phyloP scores from a whole-genome alignment of 2,113 vertebrate genomes.

The Lethenteron camtschaticum region DNA sequence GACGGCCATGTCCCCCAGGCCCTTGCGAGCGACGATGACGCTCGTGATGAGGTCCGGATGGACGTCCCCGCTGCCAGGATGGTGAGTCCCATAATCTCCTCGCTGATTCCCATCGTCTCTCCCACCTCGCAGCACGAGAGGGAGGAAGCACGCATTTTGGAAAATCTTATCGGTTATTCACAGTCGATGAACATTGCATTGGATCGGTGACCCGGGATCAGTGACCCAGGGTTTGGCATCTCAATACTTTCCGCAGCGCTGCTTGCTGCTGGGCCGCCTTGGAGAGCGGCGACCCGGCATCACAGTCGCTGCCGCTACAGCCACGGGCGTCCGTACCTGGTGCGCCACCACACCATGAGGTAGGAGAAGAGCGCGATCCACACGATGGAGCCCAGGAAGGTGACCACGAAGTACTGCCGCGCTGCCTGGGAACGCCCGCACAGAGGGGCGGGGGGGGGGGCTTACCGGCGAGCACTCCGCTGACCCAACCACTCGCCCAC shows the following conservation, averaged over 20 bases:
- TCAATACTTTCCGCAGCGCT: too few relatives aligned
- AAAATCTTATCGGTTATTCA: too few relatives aligned
- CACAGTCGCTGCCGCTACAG: too few relatives aligned
- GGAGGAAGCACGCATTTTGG: constrained; percentile 1
- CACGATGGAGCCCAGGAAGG: constrained; percentile 65
- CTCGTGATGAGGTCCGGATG: constrained; percentile 90
- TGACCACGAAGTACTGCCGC: constrained; percentile 44
- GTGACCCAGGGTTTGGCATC: too few relatives aligned
- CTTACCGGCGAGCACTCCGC: too few relatives aligned
- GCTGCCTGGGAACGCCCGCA: constrained; percentile 38
- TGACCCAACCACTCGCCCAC: too few relatives aligned
- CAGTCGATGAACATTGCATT: too few relatives aligned
- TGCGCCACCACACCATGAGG: constrained; percentile 98
- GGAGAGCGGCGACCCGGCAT: too few relatives aligned
- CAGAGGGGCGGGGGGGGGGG: not conserved
- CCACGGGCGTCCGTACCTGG: constrained; percentile 37
- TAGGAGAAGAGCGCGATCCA: constrained; percentile 86
- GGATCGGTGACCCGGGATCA: too few relatives aligned
- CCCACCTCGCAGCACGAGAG: constrained; percentile 37
- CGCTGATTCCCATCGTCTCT: constrained; percentile 82
- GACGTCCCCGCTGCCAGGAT: constrained; percentile 85
- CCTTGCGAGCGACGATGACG: constrained; percentile 80
- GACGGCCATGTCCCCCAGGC: constrained; percentile 87
- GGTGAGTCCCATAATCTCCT: constrained; percentile 90
- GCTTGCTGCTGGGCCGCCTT: too few relatives aligned